Evolutionary conservation across 2,113 vertebrate species (phyloP).

Genomic region (Tragelaphus strepsiceros): DNA sequence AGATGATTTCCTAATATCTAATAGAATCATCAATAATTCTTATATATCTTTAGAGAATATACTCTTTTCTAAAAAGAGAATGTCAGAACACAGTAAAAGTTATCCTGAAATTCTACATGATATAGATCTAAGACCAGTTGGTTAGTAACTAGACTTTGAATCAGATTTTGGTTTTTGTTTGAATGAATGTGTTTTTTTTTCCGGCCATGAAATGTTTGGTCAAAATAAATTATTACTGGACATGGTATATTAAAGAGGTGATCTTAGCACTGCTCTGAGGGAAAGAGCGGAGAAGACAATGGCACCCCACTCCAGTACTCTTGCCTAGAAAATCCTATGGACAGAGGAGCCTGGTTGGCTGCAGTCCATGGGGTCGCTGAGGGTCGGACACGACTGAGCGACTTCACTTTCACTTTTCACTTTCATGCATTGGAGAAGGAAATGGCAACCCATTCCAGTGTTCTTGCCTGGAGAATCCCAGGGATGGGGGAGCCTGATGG

Average conservation of each 20-base stretch:
- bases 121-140: neutral
- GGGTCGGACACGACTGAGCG: no score
- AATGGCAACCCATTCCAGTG: no score
- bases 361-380: no score
- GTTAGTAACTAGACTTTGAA: constrained; percentile 28
- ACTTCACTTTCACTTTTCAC: no score
- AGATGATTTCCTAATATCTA: neutral
- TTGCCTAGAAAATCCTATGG: no score
- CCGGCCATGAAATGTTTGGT: neutral
- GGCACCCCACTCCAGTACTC: no score
- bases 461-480: no score
- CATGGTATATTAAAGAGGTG: neutral
- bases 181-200: neutral
- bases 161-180: neutral
- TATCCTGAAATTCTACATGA: neutral
- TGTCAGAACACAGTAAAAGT: neutral
- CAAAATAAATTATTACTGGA: neutral
- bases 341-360: no score
- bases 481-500: no score
- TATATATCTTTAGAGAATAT: neutral
- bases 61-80: neutral
- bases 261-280: neutral
- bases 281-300: neutral
- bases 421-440: no score
- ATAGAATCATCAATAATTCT: neutral